Percentiles rank a stretch among this genome's conserved stretches.
Conservation (phyloP, 2,113 vertebrate species). For the Albula goreensis region DNA sequence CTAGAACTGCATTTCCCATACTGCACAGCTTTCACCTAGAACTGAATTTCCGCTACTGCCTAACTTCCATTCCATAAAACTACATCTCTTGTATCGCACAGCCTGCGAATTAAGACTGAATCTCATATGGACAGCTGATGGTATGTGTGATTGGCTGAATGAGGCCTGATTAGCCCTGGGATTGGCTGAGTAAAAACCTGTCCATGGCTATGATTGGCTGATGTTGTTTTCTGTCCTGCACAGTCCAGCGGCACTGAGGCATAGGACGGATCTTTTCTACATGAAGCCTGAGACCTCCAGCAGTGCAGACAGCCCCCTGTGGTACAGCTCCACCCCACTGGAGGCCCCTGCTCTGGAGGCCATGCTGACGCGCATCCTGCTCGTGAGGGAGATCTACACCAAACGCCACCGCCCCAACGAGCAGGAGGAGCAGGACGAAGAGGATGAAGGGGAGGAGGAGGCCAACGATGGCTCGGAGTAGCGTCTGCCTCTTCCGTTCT, state of each 20-base stretch:
- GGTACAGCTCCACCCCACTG: conserved; percentile 86
- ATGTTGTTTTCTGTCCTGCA: conserved; percentile 14
- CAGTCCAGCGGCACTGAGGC: conserved; percentile 84
- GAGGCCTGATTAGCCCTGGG: neutral
- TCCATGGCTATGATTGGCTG: neutral
- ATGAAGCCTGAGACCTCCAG: conserved; percentile 79
- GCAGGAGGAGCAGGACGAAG: conserved; percentile 76
- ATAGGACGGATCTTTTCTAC: conserved; percentile 91
- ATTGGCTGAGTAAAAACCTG: neutral
- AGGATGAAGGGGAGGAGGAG: conserved; percentile 54
- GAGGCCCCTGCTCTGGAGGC: conserved; percentile 85
- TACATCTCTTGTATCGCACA: no score
- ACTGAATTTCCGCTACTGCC: neutral
- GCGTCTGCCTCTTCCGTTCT: neutral
- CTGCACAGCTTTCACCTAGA: neutral
- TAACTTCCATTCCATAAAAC: no score
- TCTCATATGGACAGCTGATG: neutral
- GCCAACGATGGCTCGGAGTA: conserved; percentile 13
- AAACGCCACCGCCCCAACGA: conserved; percentile 79
- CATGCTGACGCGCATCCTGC: conserved; percentile 89
- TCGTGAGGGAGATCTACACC: conserved; percentile 92
- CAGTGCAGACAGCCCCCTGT: conserved; percentile 70
- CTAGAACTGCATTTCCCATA: neutral
- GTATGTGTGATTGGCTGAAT: neutral
- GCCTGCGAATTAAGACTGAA: neutral